phyloP scores from a whole-genome alignment of 2,113 vertebrate genomes.

The Indicator indicator region DNA sequence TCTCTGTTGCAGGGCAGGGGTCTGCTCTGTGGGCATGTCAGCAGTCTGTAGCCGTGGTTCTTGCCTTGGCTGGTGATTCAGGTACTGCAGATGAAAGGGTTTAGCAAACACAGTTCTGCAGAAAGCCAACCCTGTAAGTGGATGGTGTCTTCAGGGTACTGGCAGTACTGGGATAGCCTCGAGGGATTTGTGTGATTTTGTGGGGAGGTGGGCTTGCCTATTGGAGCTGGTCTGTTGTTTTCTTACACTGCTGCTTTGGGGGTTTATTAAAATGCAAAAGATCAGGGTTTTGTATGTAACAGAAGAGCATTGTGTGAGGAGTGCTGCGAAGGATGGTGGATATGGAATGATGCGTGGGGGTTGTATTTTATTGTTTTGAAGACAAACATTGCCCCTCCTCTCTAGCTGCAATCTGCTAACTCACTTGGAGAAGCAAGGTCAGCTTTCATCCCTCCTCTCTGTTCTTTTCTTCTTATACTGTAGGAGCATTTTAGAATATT shows the following conservation, averaged over 20 bases:
- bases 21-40: background rate
- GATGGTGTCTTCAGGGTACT: background rate
- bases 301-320: slow-evolving; percentile 5
- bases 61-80: background rate
- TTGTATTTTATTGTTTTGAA: background rate
- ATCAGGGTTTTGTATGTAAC: background rate
- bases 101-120: background rate
- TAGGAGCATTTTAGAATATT: background rate
- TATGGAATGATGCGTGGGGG: background rate
- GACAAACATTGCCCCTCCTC: background rate
- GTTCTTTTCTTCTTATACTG: background rate
- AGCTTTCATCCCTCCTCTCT: background rate
- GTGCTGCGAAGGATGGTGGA: background rate
- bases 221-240: background rate
- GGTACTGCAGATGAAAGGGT: background rate
- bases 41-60: background rate
- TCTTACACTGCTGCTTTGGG: background rate
- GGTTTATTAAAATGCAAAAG: background rate
- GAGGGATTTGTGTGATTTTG: background rate
- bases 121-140: background rate
- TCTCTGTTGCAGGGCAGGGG: background rate
- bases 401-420: background rate
- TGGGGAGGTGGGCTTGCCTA: background rate
- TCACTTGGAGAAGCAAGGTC: background rate
- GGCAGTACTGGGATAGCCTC: background rate